Conservation (phyloP, 2,797 vertebrate genomes). For the Falco novaeseelandiae region DNA sequence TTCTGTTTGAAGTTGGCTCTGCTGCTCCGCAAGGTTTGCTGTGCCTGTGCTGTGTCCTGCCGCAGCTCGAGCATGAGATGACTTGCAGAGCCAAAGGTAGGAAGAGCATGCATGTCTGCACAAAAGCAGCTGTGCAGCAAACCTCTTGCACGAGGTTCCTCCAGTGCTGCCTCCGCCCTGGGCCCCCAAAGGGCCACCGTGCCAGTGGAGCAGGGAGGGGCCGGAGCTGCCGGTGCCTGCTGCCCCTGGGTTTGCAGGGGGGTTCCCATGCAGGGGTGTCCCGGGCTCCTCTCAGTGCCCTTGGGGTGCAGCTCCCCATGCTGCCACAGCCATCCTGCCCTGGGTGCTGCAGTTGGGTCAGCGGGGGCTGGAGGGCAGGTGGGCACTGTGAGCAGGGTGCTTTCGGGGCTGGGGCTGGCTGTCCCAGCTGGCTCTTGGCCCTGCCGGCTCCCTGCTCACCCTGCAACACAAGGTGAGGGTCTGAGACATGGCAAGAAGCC, state of each 20-base stretch:
- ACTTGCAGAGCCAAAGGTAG: background rate
- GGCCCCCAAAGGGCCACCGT: background rate
- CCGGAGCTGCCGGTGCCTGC: background rate
- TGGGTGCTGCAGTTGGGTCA: rapidly evolving
- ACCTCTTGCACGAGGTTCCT: background rate
- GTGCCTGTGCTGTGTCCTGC: background rate
- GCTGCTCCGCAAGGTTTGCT: background rate
- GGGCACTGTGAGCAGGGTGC: background rate
- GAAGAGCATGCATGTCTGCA: background rate
- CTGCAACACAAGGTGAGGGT: rapidly evolving
- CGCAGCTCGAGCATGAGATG: rapidly evolving
- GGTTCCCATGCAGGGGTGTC: background rate
- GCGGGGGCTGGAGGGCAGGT: rapidly evolving
- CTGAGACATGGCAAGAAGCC: background rate
- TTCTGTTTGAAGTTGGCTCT: background rate
- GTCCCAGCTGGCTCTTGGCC: too few species aligned
- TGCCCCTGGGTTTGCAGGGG: background rate
- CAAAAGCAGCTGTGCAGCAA: background rate
- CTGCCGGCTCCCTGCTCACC: background rate
- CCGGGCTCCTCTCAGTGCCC: background rate
- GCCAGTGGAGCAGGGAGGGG: rapidly evolving
- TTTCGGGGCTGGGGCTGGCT: background rate
- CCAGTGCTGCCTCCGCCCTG: rapidly evolving
- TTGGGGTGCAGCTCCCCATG: background rate
- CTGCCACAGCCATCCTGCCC: too few species aligned